phyloP scores from a whole-genome alignment of 1,140 invertebrate genomes.

The Centruroides vittatus region DNA sequence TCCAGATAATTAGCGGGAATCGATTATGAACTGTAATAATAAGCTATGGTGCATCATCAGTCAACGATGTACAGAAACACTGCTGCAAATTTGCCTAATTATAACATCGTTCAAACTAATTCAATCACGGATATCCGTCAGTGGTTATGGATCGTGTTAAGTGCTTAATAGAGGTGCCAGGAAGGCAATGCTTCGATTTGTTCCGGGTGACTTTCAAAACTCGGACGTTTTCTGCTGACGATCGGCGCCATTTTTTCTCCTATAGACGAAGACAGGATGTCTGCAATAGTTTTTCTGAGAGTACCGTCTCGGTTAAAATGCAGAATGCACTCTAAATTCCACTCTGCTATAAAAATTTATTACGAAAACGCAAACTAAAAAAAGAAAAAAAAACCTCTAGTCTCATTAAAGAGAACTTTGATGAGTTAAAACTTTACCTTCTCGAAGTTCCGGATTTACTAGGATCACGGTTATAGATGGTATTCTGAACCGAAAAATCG shows the following conservation, averaged over 20 bases:
- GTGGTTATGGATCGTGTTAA: too few species aligned
- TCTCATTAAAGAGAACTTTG: neutral
- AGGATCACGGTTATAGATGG: slow-evolving; percentile 77
- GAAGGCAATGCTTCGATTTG: too few species aligned
- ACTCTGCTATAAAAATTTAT: neutral
- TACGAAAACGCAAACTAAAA: neutral
- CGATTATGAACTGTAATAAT: too few species aligned
- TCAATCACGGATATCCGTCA: too few species aligned
- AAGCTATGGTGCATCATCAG: too few species aligned
- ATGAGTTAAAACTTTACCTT: slow-evolving; percentile 38
- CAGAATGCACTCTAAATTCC: neutral
- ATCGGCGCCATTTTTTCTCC: neutral
- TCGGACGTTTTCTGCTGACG: too few species aligned
- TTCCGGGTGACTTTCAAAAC: too few species aligned
- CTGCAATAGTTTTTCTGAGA: neutral
- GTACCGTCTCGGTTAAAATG: neutral
- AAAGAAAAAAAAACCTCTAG: neutral
- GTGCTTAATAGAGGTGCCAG: too few species aligned
- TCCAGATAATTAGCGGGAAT: too few species aligned
- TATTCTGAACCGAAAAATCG: slow-evolving; percentile 63
- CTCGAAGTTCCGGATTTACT: slow-evolving; percentile 72
- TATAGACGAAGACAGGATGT: neutral
- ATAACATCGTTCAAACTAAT: neutral
- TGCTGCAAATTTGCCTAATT: too few species aligned
- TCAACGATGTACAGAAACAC: too few species aligned